Base-by-base conservation (phyloP, 2,797 vertebrate genomes). In the Eutrigla gurnardus region DNA sequence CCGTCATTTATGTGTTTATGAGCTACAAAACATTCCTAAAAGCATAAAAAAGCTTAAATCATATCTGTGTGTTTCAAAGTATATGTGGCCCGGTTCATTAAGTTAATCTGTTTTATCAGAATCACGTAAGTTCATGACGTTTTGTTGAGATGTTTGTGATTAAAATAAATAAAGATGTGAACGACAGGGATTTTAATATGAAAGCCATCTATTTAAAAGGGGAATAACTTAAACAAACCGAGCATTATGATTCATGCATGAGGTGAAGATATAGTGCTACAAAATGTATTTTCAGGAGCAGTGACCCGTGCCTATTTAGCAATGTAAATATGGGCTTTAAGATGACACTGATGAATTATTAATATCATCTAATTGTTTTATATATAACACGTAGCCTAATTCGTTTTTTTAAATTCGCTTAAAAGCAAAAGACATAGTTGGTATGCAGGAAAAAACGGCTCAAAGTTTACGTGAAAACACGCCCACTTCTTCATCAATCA, bases 401-500 rank as follows among this genome's bases (percentile, higher is more conserved):
- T n/a, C n/a, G 8, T 33, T 25, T 25, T 25, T 2, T 65, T 45
- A 25, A 50, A 60, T 65, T 15, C 5, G 4, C 18, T 35, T 49
- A 7, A 40, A 53, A 13, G 13, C 0, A 18, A 14, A 42, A 35
- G n/a, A 43, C n/a, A 45, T 4, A 15, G 25, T 14, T 32, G 15
- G 2, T 46, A 2, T 43, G 50, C 14, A 11, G 53, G 4, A 52
- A 33, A 55, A 40, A 46, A 3, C 13, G 49, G 11, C 35, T 37
- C 4, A 15, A 45, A 15, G 47, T 69, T 54, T 3, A 7, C 0
- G 25, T 60, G 52, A 77, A 75, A 75, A 58, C 87, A 92, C 91
- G 83, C 91, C 89, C 74, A 84, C 65, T 47, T 53, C 68, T 82
- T 67, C 35, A 73, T 70, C 88, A 88, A 93, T 94, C 96, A 97